These are phyloP conservation scores for Megatriorchis doriae DNA, from an alignment of 2,113 vertebrate genomes.

Conservation along the genomic window DNA sequence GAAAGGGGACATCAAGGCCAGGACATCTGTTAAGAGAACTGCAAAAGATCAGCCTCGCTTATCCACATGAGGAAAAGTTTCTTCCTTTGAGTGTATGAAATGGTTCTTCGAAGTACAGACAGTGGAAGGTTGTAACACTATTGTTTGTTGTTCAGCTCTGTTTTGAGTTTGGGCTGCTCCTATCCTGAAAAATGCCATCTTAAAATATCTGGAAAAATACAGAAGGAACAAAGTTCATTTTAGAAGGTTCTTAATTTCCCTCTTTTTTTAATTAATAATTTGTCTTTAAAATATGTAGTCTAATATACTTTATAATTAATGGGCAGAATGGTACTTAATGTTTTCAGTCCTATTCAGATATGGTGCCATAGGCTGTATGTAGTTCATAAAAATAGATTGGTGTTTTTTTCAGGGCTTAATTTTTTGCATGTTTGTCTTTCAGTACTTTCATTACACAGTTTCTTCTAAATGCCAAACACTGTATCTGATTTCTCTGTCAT, in stretches of 20 bases:
- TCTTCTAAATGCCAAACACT: neutral
- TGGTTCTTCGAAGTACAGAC: neutral
- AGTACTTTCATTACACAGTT: neutral
- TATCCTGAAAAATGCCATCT: neutral
- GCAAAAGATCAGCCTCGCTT: neutral
- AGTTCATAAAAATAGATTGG: neutral
- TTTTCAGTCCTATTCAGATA: neutral
- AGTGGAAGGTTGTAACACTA: neutral
- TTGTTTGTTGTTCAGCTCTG: neutral
- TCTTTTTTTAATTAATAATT: neutral
- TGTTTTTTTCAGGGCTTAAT: neutral
- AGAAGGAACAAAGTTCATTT: neutral
- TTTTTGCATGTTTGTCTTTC: neutral
- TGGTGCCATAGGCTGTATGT: neutral
- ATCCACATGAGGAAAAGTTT: neutral
- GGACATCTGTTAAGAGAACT: slow-evolving; percentile 20
- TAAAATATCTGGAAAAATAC: neutral
- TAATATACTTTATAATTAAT: neutral
- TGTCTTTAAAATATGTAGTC: neutral
- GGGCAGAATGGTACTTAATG: neutral
- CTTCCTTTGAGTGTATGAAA: neutral
- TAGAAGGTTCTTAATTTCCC: neutral
- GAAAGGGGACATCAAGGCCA: slow-evolving; percentile 13
- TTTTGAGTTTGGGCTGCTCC: neutral
- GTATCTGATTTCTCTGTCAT: neutral